Evolutionary conservation across 2,113 vertebrate genomes (phyloP).

Genomic region (Takifugu bimaculatus): DNA sequence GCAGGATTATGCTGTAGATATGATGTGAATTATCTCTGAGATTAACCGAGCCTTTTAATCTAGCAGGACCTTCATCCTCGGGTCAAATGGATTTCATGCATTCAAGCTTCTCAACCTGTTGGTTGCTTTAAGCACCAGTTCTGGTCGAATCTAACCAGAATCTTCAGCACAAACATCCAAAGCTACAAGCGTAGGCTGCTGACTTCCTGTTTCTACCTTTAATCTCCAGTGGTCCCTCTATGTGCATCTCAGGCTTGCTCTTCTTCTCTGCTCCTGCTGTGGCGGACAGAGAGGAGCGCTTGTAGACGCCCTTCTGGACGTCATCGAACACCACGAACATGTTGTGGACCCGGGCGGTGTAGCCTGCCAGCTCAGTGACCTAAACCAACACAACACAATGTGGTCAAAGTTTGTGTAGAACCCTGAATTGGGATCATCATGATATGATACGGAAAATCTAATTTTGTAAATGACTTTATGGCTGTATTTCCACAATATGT

Average conservation of each 20-base stretch:
- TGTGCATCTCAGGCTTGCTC: conserved; percentile 73
- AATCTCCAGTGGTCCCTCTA: conserved; percentile 84
- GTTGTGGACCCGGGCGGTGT: conserved; percentile 92
- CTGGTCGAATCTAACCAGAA: too few species aligned
- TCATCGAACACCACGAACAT: conserved; percentile 96
- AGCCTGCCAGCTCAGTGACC: conserved; percentile 96
- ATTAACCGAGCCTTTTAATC: background rate
- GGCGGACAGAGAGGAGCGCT: conserved; percentile 76
- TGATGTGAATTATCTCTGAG: too few species aligned
- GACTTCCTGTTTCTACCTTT: conserved; percentile 77
- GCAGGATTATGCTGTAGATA: too few species aligned
- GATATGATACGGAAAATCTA: too few species aligned
- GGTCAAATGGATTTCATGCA: conserved; percentile 5
- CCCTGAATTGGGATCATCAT: too few species aligned
- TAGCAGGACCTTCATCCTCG: conserved; percentile 1
- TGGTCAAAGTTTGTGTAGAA: conserved; percentile 3
- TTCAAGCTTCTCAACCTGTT: background rate
- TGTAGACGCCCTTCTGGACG: conserved; percentile 92
- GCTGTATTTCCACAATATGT: too few species aligned
- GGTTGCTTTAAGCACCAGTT: background rate
- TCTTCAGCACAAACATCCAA: too few species aligned
- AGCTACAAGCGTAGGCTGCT: background rate
- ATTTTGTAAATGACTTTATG: too few species aligned
- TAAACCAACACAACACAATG: conserved; percentile 78
- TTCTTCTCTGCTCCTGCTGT: conserved; percentile 67